Evolutionary conservation across 2,113 vertebrate genomes (phyloP).

Genomic region (Seriola aureovittata): DNA sequence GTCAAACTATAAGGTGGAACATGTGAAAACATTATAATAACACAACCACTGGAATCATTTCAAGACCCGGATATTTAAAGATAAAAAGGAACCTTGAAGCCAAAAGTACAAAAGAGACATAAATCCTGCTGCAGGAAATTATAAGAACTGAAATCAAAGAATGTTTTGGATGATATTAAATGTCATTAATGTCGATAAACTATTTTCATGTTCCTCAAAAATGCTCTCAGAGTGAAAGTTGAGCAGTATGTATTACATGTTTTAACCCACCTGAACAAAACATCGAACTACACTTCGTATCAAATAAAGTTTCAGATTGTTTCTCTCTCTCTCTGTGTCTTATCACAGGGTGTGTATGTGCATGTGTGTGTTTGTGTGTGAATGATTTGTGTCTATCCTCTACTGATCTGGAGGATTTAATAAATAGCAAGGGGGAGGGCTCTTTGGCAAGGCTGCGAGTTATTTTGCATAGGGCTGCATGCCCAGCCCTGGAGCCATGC

Average conservation of each 20-base stretch:
- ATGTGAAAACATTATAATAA: background rate
- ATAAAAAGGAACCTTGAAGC: background rate
- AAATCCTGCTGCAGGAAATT: too few species aligned
- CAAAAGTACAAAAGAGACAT: background rate
- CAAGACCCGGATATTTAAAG: background rate
- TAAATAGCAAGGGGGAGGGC: constrained; percentile 69
- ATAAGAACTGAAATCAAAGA: too few species aligned
- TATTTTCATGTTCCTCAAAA: background rate
- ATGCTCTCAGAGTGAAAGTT: background rate
- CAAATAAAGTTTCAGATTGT: background rate
- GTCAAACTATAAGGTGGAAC: background rate
- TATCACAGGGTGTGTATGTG: background rate
- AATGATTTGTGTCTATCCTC: background rate
- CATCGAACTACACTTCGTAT: background rate
- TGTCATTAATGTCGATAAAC: too few species aligned
- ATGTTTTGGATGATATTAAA: background rate
- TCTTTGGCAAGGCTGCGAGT: constrained; percentile 71
- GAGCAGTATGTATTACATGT: background rate
- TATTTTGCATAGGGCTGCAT: constrained; percentile 85
- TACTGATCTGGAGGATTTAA: constrained; percentile 12
- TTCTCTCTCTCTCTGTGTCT: background rate
- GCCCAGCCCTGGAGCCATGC: constrained; percentile 81
- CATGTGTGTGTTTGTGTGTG: constrained; percentile 21
- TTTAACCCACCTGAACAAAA: background rate
- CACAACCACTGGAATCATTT: background rate